Evolutionary conservation across 37 sponge, comb jelly and placozoan genomes (phyloP).

Genomic region (Cliona cf. orientalis): DNA sequence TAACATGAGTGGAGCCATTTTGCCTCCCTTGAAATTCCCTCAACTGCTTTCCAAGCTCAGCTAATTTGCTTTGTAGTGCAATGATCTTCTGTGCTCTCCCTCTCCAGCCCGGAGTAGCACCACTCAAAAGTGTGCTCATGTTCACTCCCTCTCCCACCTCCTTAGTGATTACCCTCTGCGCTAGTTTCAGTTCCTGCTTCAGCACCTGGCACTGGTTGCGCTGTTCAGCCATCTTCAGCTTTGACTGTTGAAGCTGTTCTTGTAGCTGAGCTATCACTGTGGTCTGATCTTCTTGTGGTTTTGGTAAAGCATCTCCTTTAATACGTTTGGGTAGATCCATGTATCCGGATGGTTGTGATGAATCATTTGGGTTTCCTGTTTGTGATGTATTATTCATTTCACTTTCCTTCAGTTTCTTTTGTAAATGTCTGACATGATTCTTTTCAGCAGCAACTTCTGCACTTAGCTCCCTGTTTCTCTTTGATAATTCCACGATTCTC

Average conservation of each 20-base stretch:
- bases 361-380: too few relatives aligned
- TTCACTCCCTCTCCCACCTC: constrained; percentile 71
- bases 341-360: too few relatives aligned
- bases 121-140: constrained; percentile 33
- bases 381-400: too few relatives aligned
- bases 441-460: constrained; percentile 56
- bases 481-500: constrained; percentile 63
- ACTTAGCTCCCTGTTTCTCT: constrained; percentile 49
- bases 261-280: constrained; percentile 25
- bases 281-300: too few relatives aligned
- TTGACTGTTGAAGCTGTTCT: constrained; percentile 57
- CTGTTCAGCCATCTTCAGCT: constrained; percentile 46
- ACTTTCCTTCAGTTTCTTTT: constrained; percentile 21
- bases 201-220: constrained; percentile 63
- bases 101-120: constrained; percentile 70
- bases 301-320: too few relatives aligned
- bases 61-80: constrained; percentile 71
- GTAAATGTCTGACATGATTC: constrained; percentile 28
- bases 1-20: not conserved
- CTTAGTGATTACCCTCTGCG: constrained; percentile 63
- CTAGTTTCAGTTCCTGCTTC: constrained; percentile 81
- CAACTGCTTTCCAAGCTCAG: constrained; percentile 30
- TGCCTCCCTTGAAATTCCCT: not conserved
- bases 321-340: too few relatives aligned
- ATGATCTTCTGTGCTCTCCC: constrained; percentile 84